Evolutionary conservation across 2,113 vertebrate species (phyloP).

Genomic region (Formicarius rufipectus): DNA sequence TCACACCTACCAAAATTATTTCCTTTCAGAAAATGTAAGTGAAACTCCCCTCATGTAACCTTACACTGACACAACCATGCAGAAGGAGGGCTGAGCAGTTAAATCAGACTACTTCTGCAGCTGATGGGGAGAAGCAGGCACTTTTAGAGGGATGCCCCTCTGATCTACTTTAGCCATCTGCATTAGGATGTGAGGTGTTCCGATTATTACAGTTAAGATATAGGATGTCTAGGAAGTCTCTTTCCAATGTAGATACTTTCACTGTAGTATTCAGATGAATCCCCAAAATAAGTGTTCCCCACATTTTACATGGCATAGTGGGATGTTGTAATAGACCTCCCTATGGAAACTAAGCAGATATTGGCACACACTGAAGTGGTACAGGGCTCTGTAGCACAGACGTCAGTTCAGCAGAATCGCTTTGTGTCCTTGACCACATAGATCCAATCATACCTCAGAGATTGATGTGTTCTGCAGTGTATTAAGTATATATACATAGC

Average conservation of each 20-base stretch:
- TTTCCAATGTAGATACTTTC: neutral
- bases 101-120: neutral
- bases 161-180: neutral
- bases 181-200: neutral
- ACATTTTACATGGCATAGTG: neutral
- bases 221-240: neutral
- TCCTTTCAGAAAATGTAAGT: neutral
- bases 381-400: neutral
- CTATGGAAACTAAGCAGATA: neutral
- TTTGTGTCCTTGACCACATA: neutral
- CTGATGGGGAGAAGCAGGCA: neutral
- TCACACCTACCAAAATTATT: neutral
- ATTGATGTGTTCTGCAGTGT: neutral
- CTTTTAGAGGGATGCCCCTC: neutral
- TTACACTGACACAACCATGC: accelerated
- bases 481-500: too few relatives aligned
- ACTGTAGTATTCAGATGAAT: neutral
- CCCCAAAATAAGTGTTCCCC: neutral
- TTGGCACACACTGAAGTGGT: neutral
- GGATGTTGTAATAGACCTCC: neutral
- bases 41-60: neutral
- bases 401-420: neutral
- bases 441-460: neutral
- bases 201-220: accelerated
- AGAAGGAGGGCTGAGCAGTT: neutral